Evolutionary conservation across 2,888 invertebrate genomes (phyloP), one percentile per base, ranked within the genome.

Genomic region (Dexiosoma caninum): DNA sequence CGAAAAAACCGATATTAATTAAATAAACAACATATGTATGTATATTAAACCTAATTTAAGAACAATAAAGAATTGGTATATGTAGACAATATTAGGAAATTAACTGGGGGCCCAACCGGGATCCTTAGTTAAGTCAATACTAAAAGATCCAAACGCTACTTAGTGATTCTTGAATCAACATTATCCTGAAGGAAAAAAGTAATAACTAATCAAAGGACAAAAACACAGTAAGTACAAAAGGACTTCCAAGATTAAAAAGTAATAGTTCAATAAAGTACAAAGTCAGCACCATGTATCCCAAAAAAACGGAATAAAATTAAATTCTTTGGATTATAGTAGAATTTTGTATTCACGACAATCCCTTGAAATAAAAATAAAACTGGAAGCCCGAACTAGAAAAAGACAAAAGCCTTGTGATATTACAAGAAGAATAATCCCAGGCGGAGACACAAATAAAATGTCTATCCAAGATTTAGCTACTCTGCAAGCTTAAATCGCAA

Each of bases 121-220:
- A 44, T 44, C 7, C 9, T 44, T 44, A 44, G 44, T 44, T 27
- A 19, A 27, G 8, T 27, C 27, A 49, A n/a, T 49, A 27, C 19
- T 49, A 9, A 44, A 44, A 9, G 40, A 23, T 60, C 76, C 59
- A 59, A 69, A 69, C 40, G 59, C 37, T 49, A 57, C 49, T 51
- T 40, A 76, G 55, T 42, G 27, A 69, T 59, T 57, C 57, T 46
- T 46, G 67, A 42, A 76, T 46, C 49, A 35, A 67, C 57, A 57
- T 76, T 57, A 57, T 66, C 35, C 67, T 76, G 75, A 30, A 57
- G 46, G 66, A 66, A n/a, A n/a, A n/a, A n/a, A n/a, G n/a, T n/a
- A n/a, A n/a, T n/a, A n/a, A 27, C 30, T 51, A 30, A 51, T 51
- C 51, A 51, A 30, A 51, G 51, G 51, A 51, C 51, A 51, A 51